Conservation (phyloP, 1,140 invertebrate species). For the Armadillidium nasatum region DNA sequence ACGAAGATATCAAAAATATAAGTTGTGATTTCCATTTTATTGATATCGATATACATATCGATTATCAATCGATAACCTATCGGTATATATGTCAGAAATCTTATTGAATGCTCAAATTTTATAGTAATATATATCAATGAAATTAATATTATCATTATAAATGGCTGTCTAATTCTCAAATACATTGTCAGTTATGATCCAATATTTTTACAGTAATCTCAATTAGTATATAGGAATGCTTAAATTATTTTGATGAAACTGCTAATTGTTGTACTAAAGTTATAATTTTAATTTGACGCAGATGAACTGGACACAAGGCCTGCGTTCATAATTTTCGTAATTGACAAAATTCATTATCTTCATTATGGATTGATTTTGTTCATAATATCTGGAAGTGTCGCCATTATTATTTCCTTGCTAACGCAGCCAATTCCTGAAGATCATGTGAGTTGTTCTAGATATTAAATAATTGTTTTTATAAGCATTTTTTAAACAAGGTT, state of each 20-base stretch:
- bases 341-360: slow-evolving; percentile 55
- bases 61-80: too few relatives aligned
- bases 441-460: slow-evolving; percentile 45
- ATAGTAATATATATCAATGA: not conserved
- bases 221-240: too few relatives aligned
- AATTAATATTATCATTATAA: not conserved
- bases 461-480: too few relatives aligned
- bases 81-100: too few relatives aligned
- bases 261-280: not conserved
- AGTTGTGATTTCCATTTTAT: too few relatives aligned
- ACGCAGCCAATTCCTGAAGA: slow-evolving; percentile 50
- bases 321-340: slow-evolving; percentile 47
- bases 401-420: slow-evolving; percentile 49
- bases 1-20: too few relatives aligned
- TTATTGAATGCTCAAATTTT: not conserved
- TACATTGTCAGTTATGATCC: not conserved
- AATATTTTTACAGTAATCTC: too few relatives aligned
- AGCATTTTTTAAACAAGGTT: too few relatives aligned
- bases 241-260: not conserved
- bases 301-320: slow-evolving; percentile 47
- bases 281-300: not conserved
- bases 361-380: slow-evolving; percentile 54
- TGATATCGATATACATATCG: too few relatives aligned
- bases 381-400: slow-evolving; percentile 49
- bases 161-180: not conserved